A percentile compares a stretch with the other conserved stretches of the same genome.
Evolutionary conservation across 37 sponge, comb jelly and placozoan species (phyloP).

Genomic region (Geodia barretti): DNA sequence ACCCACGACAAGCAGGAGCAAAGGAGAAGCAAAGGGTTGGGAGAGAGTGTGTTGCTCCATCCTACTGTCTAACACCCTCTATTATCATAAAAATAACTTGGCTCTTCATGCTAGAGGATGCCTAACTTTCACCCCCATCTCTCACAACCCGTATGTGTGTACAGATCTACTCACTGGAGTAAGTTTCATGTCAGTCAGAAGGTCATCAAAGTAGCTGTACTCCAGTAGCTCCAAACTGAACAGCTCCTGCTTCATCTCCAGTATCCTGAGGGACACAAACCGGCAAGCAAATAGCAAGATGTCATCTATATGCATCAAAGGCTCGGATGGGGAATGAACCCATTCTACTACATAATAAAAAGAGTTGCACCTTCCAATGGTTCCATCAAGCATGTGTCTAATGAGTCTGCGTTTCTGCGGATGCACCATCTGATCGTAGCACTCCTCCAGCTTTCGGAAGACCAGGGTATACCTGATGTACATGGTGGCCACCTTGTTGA

Average conservation of each 20-base stretch:
- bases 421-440: constrained; percentile 97
- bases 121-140: too few relatives aligned
- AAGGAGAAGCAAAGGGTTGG: too few relatives aligned
- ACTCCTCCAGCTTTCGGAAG: constrained; percentile 89
- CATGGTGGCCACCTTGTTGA: constrained; percentile 85
- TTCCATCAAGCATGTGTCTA: constrained; percentile 89
- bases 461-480: constrained; percentile 90
- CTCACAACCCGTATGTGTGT: too few relatives aligned
- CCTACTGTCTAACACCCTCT: too few relatives aligned
- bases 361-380: constrained; percentile 93
- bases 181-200: constrained; percentile 94
- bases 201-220: constrained; percentile 97
- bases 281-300: not conserved
- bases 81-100: too few relatives aligned
- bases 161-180: constrained; percentile 75
- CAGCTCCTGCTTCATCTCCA: constrained; percentile 98
- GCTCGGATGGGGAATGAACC: too few relatives aligned
- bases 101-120: too few relatives aligned
- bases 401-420: constrained; percentile 93
- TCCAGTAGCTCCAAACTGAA: constrained; percentile 90
- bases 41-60: too few relatives aligned
- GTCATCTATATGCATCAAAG: too few relatives aligned
- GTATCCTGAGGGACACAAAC: constrained; percentile 58
- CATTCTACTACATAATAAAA: too few relatives aligned
- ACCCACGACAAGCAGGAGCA: too few relatives aligned